Evolutionary conservation across 2,888 invertebrate genomes (phyloP).

Genomic region (Glyphotaelius pellucidus): DNA sequence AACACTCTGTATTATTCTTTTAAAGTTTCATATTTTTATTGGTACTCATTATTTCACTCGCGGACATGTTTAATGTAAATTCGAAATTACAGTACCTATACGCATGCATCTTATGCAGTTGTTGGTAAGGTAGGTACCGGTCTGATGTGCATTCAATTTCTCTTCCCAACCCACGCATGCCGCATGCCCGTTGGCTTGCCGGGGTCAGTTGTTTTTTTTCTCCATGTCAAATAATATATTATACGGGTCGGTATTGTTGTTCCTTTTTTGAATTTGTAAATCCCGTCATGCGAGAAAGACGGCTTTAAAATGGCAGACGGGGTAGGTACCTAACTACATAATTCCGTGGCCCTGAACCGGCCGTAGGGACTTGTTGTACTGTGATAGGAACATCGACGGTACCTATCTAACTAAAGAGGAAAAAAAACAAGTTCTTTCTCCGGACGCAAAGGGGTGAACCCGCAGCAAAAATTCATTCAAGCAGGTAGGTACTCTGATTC

Average conservation of each 20-base stretch:
- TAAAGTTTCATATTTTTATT: not conserved
- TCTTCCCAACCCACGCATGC: not conserved
- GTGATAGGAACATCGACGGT: not conserved
- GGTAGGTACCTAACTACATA: not conserved
- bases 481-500: not conserved
- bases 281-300: slow-evolving; percentile 20
- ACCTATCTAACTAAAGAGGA: not conserved
- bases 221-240: not conserved
- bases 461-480: not conserved
- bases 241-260: slow-evolving; percentile 18
- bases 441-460: not conserved
- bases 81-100: not conserved
- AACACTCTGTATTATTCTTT: not conserved
- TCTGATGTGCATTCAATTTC: slow-evolving; percentile 4
- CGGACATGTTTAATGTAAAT: not conserved
- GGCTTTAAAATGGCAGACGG: not conserved
- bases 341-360: not conserved
- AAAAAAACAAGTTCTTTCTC: not conserved
- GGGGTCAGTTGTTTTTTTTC: slow-evolving; percentile 25
- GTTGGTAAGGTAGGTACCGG: not conserved
- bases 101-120: not conserved
- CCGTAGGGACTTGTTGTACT: not conserved
- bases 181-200: slow-evolving; percentile 13
- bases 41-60: not conserved
- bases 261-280: not conserved